A percentile compares a stretch with the other conserved stretches of the same genome.
phyloP scores from a whole-genome alignment of 2,888 invertebrate species.

The Sisyra terminalis region DNA sequence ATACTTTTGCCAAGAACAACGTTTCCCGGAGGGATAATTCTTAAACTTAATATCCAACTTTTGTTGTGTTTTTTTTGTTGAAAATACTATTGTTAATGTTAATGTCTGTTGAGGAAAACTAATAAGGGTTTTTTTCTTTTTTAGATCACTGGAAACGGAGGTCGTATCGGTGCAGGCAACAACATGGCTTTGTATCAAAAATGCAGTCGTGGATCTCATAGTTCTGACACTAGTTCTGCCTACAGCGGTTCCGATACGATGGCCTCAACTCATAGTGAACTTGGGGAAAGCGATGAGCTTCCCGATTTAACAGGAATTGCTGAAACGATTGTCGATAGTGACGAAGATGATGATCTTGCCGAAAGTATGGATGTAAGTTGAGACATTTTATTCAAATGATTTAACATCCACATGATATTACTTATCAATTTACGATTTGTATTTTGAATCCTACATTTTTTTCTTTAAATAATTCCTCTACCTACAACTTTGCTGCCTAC shows the following conservation, averaged over 20 bases:
- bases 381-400: not conserved
- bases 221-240: conserved; percentile 90
- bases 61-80: no score
- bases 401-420: not conserved
- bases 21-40: no score
- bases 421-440: not conserved
- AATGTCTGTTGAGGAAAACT: no score
- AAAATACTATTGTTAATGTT: no score
- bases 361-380: conserved; percentile 68
- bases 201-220: conserved; percentile 66
- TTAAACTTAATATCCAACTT: no score
- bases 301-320: conserved; percentile 86
- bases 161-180: conserved; percentile 20
- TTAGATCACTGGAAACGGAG: conserved; percentile 15
- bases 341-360: conserved; percentile 85
- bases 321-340: conserved; percentile 91
- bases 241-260: conserved; percentile 94
- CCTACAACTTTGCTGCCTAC: not conserved
- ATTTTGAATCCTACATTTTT: no score
- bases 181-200: conserved; percentile 44
- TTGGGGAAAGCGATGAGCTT: conserved; percentile 53
- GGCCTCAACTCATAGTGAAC: conserved; percentile 79
- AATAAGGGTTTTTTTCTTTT: not conserved
- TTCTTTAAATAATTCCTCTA: not conserved
- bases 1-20: no score